Evolutionary conservation across 2,888 invertebrate species (phyloP).

Genomic region (Hololepta plana): DNA sequence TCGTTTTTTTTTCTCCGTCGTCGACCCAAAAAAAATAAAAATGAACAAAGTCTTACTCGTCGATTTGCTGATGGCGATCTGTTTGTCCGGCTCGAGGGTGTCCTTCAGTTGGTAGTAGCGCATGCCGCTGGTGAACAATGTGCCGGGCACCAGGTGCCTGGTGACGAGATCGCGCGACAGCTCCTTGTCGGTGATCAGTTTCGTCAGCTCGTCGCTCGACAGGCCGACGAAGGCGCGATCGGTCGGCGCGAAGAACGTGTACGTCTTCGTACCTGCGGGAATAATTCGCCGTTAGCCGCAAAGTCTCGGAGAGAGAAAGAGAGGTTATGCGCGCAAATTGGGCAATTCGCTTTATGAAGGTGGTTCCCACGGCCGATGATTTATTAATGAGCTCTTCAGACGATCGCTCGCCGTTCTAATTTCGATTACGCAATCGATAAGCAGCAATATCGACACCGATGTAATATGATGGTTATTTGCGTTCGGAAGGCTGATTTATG

Average conservation of each 20-base stretch:
- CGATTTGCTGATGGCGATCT: slow-evolving; percentile 64
- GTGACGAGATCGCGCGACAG: slow-evolving; percentile 56
- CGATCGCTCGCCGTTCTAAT: too few relatives aligned
- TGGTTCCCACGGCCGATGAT: too few relatives aligned
- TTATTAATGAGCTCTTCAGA: too few relatives aligned
- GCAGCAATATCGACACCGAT: too few relatives aligned
- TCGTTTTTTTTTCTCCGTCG: too few relatives aligned
- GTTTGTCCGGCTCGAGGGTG: slow-evolving; percentile 54
- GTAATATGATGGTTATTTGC: too few relatives aligned
- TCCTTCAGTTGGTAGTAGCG: slow-evolving; percentile 72
- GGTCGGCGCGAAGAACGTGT: slow-evolving; percentile 71
- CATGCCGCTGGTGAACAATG: slow-evolving; percentile 73
- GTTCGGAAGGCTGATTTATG: too few relatives aligned
- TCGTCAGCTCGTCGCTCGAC: slow-evolving; percentile 38
- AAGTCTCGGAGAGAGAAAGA: too few relatives aligned
- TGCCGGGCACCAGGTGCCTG: slow-evolving; percentile 57
- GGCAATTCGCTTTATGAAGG: too few relatives aligned
- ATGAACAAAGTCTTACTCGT: slow-evolving; percentile 36
- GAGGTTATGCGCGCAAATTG: too few relatives aligned
- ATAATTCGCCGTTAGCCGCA: too few relatives aligned
- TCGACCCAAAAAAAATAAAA: slow-evolving; percentile 3
- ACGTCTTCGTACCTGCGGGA: slow-evolving; percentile 62
- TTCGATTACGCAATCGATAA: too few relatives aligned
- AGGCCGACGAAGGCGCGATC: slow-evolving; percentile 61
- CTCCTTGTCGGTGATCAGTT: slow-evolving; percentile 41